Evolutionary conservation across 2,888 invertebrate species (phyloP).

Genomic region (Tigriopus californicus): DNA sequence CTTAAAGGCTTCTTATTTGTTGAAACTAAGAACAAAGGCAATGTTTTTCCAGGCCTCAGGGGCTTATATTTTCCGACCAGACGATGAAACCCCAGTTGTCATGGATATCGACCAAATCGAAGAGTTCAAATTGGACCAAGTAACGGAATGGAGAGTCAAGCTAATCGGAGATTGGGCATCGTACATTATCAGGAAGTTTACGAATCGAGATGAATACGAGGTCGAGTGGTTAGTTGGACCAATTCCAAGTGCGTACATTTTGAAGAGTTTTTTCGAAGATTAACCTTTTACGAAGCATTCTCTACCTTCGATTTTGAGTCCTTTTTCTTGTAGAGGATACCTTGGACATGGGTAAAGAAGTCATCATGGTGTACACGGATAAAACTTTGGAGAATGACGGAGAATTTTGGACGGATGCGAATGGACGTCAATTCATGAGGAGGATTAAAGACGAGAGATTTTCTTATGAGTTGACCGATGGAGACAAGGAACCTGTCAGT

Average conservation of each 20-base stretch:
- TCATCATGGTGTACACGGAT: conserved; percentile 26
- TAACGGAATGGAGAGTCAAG: conserved; percentile 44
- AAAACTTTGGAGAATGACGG: conserved; percentile 40
- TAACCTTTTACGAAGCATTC: too few species aligned
- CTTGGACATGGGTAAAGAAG: background rate
- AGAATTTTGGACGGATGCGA: conserved; percentile 76
- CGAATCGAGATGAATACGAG: conserved; percentile 24
- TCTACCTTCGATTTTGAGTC: too few species aligned
- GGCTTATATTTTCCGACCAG: conserved; percentile 72
- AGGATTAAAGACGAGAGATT: conserved; percentile 47
- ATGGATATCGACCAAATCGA: conserved; percentile 20
- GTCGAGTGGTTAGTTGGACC: conserved; percentile 39
- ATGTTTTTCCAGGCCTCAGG: conserved; percentile 49
- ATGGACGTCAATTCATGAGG: conserved; percentile 65
- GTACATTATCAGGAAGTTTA: background rate
- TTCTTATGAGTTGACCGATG: conserved; percentile 41
- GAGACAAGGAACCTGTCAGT: conserved; percentile 24
- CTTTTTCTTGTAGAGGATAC: conserved; percentile 26
- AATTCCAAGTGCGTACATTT: too few species aligned
- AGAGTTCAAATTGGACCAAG: conserved; percentile 25
- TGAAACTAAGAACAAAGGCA: too few species aligned
- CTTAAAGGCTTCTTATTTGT: too few species aligned
- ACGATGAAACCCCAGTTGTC: conserved; percentile 27
- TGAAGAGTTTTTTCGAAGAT: too few species aligned
- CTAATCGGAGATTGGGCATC: conserved; percentile 42